Conservation (phyloP, 1,140 invertebrate species). For the Lerema accius region DNA sequence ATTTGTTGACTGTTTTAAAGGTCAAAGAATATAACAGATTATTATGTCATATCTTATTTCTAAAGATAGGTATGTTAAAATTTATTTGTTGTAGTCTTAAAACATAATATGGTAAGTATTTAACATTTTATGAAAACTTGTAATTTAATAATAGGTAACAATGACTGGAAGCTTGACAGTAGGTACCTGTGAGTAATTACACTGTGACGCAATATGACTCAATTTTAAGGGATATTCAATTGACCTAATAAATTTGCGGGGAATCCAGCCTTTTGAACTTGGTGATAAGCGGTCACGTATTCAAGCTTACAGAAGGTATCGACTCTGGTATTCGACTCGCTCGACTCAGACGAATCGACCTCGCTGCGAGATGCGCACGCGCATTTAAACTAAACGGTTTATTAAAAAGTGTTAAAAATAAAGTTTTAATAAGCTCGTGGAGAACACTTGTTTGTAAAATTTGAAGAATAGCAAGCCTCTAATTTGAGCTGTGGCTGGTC, state of each 20-base stretch:
- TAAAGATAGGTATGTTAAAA: too few species aligned
- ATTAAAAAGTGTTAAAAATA: background rate
- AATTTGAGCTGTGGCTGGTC: constrained; percentile 41
- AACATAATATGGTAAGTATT: too few species aligned
- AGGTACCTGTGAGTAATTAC: background rate
- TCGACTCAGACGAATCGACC: constrained; percentile 53
- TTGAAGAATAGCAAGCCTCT: constrained; percentile 37
- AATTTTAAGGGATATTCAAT: constrained; percentile 9
- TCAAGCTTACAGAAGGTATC: constrained; percentile 36
- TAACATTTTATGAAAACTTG: too few species aligned
- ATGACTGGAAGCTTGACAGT: background rate
- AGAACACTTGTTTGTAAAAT: constrained; percentile 24
- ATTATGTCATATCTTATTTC: too few species aligned
- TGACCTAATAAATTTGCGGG: constrained; percentile 30
- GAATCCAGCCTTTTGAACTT: constrained; percentile 37
- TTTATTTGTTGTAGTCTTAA: too few species aligned
- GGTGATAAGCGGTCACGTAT: constrained; percentile 72
- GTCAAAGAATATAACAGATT: too few species aligned
- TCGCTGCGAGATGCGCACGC: constrained; percentile 61
- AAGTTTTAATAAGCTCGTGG: background rate
- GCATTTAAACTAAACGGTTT: constrained; percentile 8
- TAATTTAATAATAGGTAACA: background rate
- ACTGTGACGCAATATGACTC: constrained; percentile 2
- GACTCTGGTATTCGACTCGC: constrained; percentile 23
- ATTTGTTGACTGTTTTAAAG: too few species aligned